Evolutionary conservation across 1,140 invertebrate genomes (phyloP).

Genomic region (Cyphomyrmex costatus): DNA sequence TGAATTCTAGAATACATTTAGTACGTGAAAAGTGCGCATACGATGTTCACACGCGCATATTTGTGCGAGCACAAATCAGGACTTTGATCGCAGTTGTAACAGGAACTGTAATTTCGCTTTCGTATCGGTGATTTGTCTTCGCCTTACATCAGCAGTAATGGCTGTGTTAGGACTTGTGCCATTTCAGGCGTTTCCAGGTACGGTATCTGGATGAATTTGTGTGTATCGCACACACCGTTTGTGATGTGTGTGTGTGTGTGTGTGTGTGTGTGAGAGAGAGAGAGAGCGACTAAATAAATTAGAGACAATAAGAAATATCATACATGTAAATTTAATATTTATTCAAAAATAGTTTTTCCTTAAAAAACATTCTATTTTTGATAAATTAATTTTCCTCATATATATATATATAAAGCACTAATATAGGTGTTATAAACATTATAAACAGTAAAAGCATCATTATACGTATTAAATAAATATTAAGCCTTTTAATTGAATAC

Average conservation of each 20-base stretch:
- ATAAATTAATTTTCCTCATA: neutral
- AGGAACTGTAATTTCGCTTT: conserved; percentile 60
- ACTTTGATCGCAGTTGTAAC: conserved; percentile 65
- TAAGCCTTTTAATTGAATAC: neutral
- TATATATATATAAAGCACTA: neutral
- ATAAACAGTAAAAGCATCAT: neutral
- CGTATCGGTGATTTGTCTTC: conserved; percentile 61
- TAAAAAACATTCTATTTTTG: neutral
- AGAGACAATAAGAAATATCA: neutral
- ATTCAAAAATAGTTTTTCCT: neutral
- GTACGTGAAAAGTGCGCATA: neutral
- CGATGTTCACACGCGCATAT: conserved; percentile 22
- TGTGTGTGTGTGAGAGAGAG: no score
- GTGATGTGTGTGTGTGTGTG: no score
- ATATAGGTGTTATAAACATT: neutral
- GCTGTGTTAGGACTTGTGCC: conserved; percentile 62
- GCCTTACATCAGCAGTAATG: conserved; percentile 64
- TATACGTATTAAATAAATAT: neutral
- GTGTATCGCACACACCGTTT: neutral
- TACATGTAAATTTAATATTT: neutral
- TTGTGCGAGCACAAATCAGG: conserved; percentile 20
- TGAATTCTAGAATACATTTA: neutral
- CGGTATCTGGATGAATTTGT: conserved; percentile 17
- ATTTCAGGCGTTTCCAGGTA: neutral
- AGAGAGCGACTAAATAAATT: no score